Percentiles rank a stretch among this genome's conserved stretches.
Evolutionary conservation across 1,140 invertebrate genomes (phyloP).

Genomic region (Drosophila neocordata): DNA sequence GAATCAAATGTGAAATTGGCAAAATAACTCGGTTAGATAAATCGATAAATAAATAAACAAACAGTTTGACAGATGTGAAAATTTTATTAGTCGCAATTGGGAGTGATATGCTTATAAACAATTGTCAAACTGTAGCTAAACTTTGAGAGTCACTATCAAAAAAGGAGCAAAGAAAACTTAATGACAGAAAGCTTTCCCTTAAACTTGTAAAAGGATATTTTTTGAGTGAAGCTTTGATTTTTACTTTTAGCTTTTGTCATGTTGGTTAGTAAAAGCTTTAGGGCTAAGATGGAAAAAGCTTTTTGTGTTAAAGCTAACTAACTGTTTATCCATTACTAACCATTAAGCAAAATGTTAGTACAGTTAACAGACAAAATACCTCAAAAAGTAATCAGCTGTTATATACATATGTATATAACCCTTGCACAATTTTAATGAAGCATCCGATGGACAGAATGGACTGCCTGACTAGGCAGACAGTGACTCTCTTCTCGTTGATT

Average conservation of each 20-base stretch:
- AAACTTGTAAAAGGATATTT: slow-evolving; percentile 20
- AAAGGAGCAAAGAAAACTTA: neutral
- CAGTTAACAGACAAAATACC: neutral
- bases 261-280: slow-evolving; percentile 7
- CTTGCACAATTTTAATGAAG: slow-evolving; percentile 51
- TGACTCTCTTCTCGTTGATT: slow-evolving; percentile 59
- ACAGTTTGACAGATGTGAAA: slow-evolving; percentile 27
- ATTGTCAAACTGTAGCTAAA: slow-evolving; percentile 11
- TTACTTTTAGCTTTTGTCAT: neutral
- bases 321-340: slow-evolving; percentile 5
- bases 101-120: slow-evolving; percentile 29
- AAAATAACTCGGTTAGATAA: slow-evolving; percentile 13
- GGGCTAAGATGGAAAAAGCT: neutral
- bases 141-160: slow-evolving; percentile 15
- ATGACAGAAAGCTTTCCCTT: neutral
- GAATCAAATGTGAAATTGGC: neutral
- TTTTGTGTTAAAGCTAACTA: neutral
- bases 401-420: slow-evolving; percentile 20
- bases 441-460: slow-evolving; percentile 3
- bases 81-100: slow-evolving; percentile 14
- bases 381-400: neutral
- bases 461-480: too few relatives aligned
- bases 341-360: slow-evolving; percentile 4
- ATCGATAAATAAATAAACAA: slow-evolving; percentile 47
- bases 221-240: too few relatives aligned